Evolutionary conservation across 2,888 invertebrate species (phyloP), one percentile per base, ranked within the genome.

Genomic region (Norana najaformis): DNA sequence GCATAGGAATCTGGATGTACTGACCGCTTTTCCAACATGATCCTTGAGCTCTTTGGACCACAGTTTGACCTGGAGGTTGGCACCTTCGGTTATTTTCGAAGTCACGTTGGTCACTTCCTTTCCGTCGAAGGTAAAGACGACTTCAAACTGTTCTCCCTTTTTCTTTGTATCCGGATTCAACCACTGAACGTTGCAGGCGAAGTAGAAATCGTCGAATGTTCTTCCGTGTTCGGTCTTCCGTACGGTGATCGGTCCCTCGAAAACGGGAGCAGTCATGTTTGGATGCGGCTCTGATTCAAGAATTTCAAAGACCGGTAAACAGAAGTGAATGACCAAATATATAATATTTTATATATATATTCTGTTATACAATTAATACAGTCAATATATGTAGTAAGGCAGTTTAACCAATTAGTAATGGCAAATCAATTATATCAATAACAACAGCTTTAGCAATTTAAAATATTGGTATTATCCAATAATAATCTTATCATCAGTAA

Each of bases 41-140:
- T 35, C 85, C 8, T 85, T 85, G 20, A 85, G 4, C 85, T 37
- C 85, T 13, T 85, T 85, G 6, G 85, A 85, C 85, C 85, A 85
- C 85, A 85, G 85, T 30, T 36, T 5, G 16, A 85, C 85, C 0
- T 23, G 8, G 35, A 23, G 18, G 5, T 85, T 36, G 85, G 85
- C 16, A 18, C 83, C 83, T 3, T 83, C 37, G 20, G 23, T 36
- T 85, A 5, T 85, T 16, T 85, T 85, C 23, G 37, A n/a, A 36
- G 85, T 30, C 18, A 85, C 85, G 85, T 35, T 36, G 23, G 4
- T 0, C 23, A 85, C 85, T 18, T 36, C 20, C 37, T 36, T 11
- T 85, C 85, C 85, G 37, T 85, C 85, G 85, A 85, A 85, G 35
- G 85, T 85, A n/a, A 85, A 85, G 35, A 36, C 36, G 3, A 85